Percentiles rank a stretch among this genome's conserved stretches.
These are phyloP conservation scores for Drosophila monieri DNA, from an alignment of 2,888 invertebrate species.

Conservation along the genomic window DNA sequence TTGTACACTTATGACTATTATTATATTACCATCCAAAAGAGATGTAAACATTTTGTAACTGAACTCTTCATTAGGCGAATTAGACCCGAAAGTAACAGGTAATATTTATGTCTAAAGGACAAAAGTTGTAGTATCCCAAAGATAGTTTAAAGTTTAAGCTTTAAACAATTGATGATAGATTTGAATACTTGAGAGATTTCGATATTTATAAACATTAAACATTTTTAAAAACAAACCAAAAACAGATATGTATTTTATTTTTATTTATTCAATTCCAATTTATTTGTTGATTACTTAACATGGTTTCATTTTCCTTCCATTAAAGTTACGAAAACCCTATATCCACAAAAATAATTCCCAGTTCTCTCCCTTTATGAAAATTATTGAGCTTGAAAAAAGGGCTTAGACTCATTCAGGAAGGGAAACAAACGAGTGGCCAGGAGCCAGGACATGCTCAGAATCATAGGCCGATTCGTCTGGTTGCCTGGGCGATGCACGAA, in stretches of 20 bases:
- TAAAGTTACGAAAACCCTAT: not conserved
- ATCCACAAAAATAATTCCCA: slow-evolving; percentile 14
- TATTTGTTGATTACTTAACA: not conserved
- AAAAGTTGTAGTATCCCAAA: not conserved
- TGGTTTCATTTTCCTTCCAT: not conserved
- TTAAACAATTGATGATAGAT: not conserved
- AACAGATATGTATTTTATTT: not conserved
- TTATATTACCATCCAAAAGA: too few species aligned
- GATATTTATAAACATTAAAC: too few species aligned
- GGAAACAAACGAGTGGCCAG: not conserved
- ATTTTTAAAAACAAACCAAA: too few species aligned
- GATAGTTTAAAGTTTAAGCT: not conserved
- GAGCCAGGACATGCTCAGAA: slow-evolving; percentile 5
- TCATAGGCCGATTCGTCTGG: slow-evolving; percentile 27
- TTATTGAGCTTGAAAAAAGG: slow-evolving; percentile 12
- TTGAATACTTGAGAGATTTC: not conserved
- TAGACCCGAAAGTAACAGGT: not conserved
- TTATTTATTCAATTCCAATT: not conserved
- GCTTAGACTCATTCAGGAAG: not conserved
- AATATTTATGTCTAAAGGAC: not conserved
- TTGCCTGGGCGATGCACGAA: slow-evolving; percentile 33
- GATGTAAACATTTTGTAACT: too few species aligned
- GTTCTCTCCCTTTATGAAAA: slow-evolving; percentile 16
- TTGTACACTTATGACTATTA: too few species aligned
- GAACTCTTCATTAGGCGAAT: too few species aligned